Base-by-base conservation (phyloP, 2,797 vertebrate genomes). In the Lacerta viridis region DNA sequence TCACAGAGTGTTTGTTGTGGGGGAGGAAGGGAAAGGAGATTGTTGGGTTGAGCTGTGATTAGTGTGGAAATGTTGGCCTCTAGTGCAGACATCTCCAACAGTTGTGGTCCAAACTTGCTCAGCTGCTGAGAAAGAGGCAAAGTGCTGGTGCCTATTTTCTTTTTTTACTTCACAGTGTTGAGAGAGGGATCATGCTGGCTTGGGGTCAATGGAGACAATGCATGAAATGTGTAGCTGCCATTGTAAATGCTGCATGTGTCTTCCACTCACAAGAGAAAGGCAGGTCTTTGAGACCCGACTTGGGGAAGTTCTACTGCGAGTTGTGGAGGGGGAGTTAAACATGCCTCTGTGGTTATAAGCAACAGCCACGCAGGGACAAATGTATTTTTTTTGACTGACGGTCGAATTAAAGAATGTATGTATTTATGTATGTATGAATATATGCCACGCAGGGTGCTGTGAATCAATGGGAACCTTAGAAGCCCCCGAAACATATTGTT, bases 121-220 rank as follows among this genome's bases (percentile, higher is more conserved):
- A 71, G 68, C 68, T 29, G 68, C 4, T 72, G 86, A 92, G 74
- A 78, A 91, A 95, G 90, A 94, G 90, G 86, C 69, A 0, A 17
- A 25, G 84, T 76, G 4, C 2, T 50, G 39, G 29, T 55, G 50
- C 13, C 50, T 55, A 17, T 84, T 88, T 3, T 3, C 61, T 91
- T 18, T 79, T 17, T 18, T 80, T 46, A 69, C 83, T 88, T 81
- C 88, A 9, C 88, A 66, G 3, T 83, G 0, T n/a, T 80, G 80
- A 84, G 84, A 41, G 72, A 25, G 15, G 41, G 61, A 64, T 43
- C 55, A 25, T 72, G n/a, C 7, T 25, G 84, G 64, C 9, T n/a
- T n/a, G 25, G 15, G 36, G 59, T 18, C 74, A 17, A 84, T n/a
- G 5, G 43, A n/a, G 39, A 33, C 59, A 41, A 29, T 5, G 18